Base-by-base conservation (phyloP, 1,140 invertebrate species). In the Formica exsecta region DNA sequence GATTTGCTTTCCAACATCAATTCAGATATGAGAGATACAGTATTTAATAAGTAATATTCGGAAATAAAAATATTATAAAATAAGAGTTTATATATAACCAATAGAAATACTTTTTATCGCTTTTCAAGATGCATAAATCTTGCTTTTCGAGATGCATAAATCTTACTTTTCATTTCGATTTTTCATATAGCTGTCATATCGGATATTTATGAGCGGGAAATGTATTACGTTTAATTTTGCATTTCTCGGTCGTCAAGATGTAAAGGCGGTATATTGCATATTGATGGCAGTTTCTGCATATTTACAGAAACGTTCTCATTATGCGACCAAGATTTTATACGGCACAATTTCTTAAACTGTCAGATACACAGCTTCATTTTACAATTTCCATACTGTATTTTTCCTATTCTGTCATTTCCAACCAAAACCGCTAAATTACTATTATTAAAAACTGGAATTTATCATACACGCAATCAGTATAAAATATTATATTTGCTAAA, bases 331-430 rank as follows among this genome's bases (percentile, higher is more conserved):
- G 66, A 81, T 81, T 81, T 81, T 81, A 81, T 61, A 73, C 79
- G 51, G 38, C 38, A 81, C 66, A 81, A 81, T 81, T 81, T 81
- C 79, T 81, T 71, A 81, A 81, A 73, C 79, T 73, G 79, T 81
- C 79, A 81, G 66, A 44, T 29, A 81, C 66, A 81, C 66, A 7
- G 13, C 11, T 59, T 68, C 54, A 81, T 81, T 79, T 81, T 81
- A 51, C 51, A 38, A 54, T 81, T 73, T 71, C 38, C 36, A n/a
- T 64, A 22, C n/a, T n/a, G n/a, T 25, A 71, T 73, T 71, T 73
- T 59, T 77, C 61, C 29, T n/a, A 5, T 85, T 85, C 29, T 25
- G 16, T 73, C 66, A 19, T 73, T 59, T 16, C 22, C 65, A 41
- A 70, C n/a, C 19, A 5, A 70, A 68, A 11, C 32, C 16, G 48